These are phyloP conservation scores for Ceratina japonica DNA, from an alignment of 1,140 invertebrate species.

Conservation along the genomic window DNA sequence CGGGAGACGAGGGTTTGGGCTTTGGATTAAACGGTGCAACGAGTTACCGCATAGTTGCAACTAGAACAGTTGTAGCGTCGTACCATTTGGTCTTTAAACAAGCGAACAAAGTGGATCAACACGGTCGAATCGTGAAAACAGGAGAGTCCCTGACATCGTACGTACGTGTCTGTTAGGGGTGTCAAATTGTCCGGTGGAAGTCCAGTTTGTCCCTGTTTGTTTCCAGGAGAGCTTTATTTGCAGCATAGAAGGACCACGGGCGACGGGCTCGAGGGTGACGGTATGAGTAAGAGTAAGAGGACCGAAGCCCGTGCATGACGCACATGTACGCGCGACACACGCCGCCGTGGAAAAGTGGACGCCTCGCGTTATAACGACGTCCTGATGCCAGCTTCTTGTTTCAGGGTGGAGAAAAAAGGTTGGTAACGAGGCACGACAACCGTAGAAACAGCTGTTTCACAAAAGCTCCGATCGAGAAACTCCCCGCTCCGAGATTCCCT, in stretches of 20 bases:
- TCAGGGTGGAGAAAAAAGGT: constrained; percentile 68
- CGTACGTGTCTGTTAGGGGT: constrained; percentile 62
- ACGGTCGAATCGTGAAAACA: constrained; percentile 51
- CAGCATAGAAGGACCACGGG: constrained; percentile 66
- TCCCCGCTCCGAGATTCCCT: not conserved
- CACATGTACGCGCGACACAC: not conserved
- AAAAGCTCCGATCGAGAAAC: constrained; percentile 44
- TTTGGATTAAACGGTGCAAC: no score
- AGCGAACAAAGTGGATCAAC: constrained; percentile 54
- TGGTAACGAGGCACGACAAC: constrained; percentile 66
- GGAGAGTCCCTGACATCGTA: constrained; percentile 36
- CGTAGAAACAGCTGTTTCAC: constrained; percentile 61
- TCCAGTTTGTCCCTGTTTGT: constrained; percentile 72
- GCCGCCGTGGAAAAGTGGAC: constrained; percentile 57
- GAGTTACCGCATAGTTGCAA: no score
- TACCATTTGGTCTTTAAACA: constrained; percentile 36
- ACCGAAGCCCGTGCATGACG: constrained; percentile 8
- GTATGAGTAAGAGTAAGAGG: constrained; percentile 44
- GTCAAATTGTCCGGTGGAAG: constrained; percentile 72
- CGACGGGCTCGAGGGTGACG: constrained; percentile 48
- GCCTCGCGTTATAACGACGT: constrained; percentile 72
- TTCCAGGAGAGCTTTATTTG: constrained; percentile 75
- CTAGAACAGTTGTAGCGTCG: not conserved
- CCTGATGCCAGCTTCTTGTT: constrained; percentile 76
- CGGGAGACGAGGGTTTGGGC: no score